Percentiles rank a stretch among this genome's conserved stretches.
Conservation (phyloP, 35 echinoderm and acorn worm species). For the Apostichopus japonicus region DNA sequence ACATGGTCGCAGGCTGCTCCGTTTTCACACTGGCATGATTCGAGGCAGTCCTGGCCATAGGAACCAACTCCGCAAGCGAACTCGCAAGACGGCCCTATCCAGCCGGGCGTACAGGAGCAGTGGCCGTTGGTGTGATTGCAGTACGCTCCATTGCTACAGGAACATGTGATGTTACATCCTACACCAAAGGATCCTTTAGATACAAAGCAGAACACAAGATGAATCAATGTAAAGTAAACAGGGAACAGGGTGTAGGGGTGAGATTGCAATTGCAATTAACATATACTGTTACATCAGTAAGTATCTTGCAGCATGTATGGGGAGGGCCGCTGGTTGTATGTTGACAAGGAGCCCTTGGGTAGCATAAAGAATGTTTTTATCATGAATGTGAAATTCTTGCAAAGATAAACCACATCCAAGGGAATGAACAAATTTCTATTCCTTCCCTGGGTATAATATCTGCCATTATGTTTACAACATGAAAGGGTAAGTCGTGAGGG, state of each 20-base stretch:
- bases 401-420: too few species aligned
- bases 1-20: background rate
- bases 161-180: background rate
- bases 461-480: too few species aligned
- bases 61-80: background rate
- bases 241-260: constrained; percentile 36
- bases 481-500: too few species aligned
- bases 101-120: constrained; percentile 5
- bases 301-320: too few species aligned
- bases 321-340: too few species aligned
- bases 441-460: too few species aligned
- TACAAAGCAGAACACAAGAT: background rate
- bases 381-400: too few species aligned
- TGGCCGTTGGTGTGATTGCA: constrained; percentile 11
- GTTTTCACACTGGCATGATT: background rate
- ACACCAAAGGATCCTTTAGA: background rate
- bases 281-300: too few species aligned
- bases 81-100: background rate
- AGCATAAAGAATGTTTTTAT: too few species aligned
- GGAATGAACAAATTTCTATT: too few species aligned
- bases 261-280: constrained; percentile 31
- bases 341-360: too few species aligned
- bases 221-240: background rate
- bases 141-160: background rate
- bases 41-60: background rate